Evolutionary conservation across 2,888 invertebrate genomes (phyloP), one percentile per base, ranked within the genome.

Genomic region (Tolmerus cingulatus): DNA sequence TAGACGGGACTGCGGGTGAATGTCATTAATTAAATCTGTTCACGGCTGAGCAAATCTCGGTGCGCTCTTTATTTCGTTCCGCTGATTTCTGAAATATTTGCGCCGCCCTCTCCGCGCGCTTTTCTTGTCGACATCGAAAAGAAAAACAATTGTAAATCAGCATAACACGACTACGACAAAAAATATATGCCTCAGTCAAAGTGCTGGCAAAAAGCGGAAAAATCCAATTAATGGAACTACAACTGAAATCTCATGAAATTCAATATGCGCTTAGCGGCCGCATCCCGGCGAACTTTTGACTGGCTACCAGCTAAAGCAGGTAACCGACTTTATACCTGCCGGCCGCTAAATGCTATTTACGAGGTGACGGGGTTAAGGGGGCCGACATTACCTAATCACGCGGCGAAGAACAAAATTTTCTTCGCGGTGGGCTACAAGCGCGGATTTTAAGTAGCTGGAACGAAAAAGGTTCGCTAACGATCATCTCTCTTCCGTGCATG

Each of bases 11-110:
- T 40, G 23, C 66, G 30, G 37, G 19, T 37, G 57, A 84, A 84
- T 84, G 66, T 84, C 82, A 84, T 84, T 84, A 84, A 84, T 84
- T 84, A 84, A 84, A 84, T 84, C 55, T 30, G 23, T 66, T 66
- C 40, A 84, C 66, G 82, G 82, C 66, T 84, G 82, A 84, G 66
- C 82, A 84, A 84, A 66, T 66, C 66, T 84, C 46, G 14, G 66
- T 79, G 79, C 43, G 12, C 40, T 40, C 82, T 66, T 40, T 40
- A 34, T 19, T 84, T 66, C 82, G 82, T 34, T 84, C 34, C 82
- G 82, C 46, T 40, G 7, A 40, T 23, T 40, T 84, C 40, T 66
- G 55, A 79, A 79, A 79, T 12, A 27, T 82, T 66, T 84, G n/a
- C 37, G 46, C 66, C n/a, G 40, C 23, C 14, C 66, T 57, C 37